phyloP scores from a whole-genome alignment of 2,888 invertebrate species.

The Willowsia nigromaculata region DNA sequence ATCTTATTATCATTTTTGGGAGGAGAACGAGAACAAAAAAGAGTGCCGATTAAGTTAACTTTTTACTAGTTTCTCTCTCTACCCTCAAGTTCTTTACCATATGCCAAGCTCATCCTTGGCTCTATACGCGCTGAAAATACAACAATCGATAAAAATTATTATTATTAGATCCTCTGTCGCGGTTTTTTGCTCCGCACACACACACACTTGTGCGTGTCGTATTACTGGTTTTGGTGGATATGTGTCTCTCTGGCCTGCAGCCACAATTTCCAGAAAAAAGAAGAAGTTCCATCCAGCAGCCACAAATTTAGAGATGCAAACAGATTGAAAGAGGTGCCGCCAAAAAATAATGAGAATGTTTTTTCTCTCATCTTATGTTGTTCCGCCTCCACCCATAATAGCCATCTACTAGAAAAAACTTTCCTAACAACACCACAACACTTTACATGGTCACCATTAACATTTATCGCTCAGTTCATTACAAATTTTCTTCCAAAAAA shows the following conservation, averaged over 20 bases:
- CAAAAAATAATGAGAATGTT: constrained; percentile 46
- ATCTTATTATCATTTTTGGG: constrained; percentile 33
- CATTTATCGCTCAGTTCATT: constrained; percentile 43
- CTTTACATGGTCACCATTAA: constrained; percentile 47
- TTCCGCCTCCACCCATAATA: constrained; percentile 18
- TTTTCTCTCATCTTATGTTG: not conserved
- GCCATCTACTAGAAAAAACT: not conserved
- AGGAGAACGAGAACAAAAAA: constrained; percentile 5
- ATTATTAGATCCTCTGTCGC: constrained; percentile 4
- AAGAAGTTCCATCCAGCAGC: not conserved
- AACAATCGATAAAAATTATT: constrained; percentile 35
- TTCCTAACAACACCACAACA: not conserved
- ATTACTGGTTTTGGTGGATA: not conserved
- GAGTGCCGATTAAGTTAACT: constrained; percentile 29
- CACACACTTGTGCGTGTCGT: not conserved
- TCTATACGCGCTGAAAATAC: not conserved
- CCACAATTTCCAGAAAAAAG: constrained; percentile 24
- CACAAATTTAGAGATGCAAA: not conserved
- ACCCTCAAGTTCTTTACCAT: constrained; percentile 50
- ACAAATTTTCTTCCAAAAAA: not conserved
- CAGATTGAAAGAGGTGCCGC: constrained; percentile 60
- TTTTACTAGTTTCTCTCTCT: constrained; percentile 34
- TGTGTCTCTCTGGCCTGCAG: constrained; percentile 13
- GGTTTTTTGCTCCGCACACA: not conserved
- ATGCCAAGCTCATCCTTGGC: not conserved